These are phyloP conservation scores for Physocephala rufipes DNA, from an alignment of 2,888 invertebrate genomes.

Conservation along the genomic window DNA sequence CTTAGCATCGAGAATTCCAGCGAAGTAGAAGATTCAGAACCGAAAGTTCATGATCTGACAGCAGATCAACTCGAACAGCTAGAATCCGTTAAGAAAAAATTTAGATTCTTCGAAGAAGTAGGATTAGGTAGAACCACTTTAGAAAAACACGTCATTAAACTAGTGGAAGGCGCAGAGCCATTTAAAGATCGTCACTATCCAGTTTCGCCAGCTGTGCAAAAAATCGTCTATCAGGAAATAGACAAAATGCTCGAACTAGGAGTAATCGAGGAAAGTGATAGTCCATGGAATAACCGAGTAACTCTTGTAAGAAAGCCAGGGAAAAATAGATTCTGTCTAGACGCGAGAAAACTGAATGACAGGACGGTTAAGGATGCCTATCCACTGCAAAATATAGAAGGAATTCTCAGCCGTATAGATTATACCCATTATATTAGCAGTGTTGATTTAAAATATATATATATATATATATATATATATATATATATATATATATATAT, in stretches of 20 bases:
- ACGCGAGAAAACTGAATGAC: constrained; percentile 23
- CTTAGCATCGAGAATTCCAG: not conserved
- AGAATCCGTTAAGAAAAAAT: not conserved
- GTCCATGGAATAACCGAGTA: constrained; percentile 2
- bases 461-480: constrained; percentile 22
- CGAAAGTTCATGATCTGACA: not conserved
- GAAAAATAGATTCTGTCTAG: constrained; percentile 30
- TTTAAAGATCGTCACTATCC: constrained; percentile 1
- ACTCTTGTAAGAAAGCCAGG: constrained; percentile 24
- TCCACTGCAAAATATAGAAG: constrained; percentile 12
- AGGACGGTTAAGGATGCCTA: constrained; percentile 19
- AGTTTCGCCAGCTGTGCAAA: not conserved
- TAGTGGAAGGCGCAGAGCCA: not conserved
- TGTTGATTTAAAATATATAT: constrained; percentile 6
- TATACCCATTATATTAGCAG: not conserved
- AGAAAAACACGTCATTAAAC: not conserved
- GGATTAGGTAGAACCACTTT: not conserved
- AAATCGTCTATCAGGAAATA: not conserved
- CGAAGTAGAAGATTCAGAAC: not conserved
- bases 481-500: constrained; percentile 19
- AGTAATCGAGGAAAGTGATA: constrained; percentile 1
- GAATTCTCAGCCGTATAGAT: constrained; percentile 8
- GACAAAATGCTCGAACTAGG: not conserved
- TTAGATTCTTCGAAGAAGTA: not conserved
- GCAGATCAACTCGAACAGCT: not conserved